Evolutionary conservation across 2,797 vertebrate species (phyloP).

Genomic region (Sebastes oblongus): DNA sequence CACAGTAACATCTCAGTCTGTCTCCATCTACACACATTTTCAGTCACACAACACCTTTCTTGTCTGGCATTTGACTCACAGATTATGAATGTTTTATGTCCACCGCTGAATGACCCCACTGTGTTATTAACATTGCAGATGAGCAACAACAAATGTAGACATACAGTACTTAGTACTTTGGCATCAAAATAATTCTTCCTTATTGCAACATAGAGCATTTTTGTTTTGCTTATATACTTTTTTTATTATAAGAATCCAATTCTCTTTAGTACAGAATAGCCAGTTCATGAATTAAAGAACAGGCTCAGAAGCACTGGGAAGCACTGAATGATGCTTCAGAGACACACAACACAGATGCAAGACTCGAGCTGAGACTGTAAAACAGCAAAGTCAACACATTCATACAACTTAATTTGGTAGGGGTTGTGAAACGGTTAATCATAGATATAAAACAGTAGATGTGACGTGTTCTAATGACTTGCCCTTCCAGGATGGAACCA

Average conservation of each 20-base stretch:
- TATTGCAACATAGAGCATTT: background rate
- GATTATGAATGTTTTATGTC: slow-evolving; percentile 64
- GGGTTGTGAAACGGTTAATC: slow-evolving; percentile 1
- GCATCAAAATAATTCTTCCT: slow-evolving; percentile 4
- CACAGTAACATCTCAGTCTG: background rate
- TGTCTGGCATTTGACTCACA: slow-evolving; percentile 33
- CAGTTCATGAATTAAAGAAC: slow-evolving; percentile 38
- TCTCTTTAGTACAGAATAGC: slow-evolving; percentile 16
- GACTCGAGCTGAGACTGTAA: background rate
- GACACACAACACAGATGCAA: slow-evolving; percentile 5
- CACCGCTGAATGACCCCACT: slow-evolving; percentile 47
- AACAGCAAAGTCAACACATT: background rate
- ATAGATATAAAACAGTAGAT: too few relatives aligned
- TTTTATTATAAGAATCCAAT: background rate
- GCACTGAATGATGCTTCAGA: slow-evolving; percentile 13
- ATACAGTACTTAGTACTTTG: background rate
- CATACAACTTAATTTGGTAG: background rate
- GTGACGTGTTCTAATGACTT: too few relatives aligned
- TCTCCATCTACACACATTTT: slow-evolving; percentile 21
- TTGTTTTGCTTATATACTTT: background rate
- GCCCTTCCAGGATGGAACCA: too few relatives aligned
- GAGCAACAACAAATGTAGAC: background rate
- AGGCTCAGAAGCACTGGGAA: background rate
- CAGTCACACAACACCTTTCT: slow-evolving; percentile 9
- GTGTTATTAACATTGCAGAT: slow-evolving; percentile 55